phyloP scores from a whole-genome alignment of 2,888 invertebrate genomes.

The Urechis unicinctus region DNA sequence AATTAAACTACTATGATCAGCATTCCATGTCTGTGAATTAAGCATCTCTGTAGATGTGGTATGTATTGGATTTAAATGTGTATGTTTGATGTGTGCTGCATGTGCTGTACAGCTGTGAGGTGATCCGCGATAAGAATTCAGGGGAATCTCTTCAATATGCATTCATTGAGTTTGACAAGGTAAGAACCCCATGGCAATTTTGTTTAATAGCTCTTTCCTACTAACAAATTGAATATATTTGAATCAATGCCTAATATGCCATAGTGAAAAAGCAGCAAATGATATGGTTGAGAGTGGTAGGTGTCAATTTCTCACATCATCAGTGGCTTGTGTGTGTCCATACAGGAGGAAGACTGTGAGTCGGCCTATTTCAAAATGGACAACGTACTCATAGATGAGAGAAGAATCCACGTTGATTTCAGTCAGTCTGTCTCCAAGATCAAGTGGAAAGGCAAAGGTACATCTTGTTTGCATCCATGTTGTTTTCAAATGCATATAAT shows the following conservation, averaged over 20 bases:
- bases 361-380: conserved; percentile 99
- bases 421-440: conserved; percentile 93
- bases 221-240: too few relatives aligned
- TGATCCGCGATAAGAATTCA: conserved; percentile 85
- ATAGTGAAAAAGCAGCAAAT: too few relatives aligned
- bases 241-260: too few relatives aligned
- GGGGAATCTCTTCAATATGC: conserved; percentile 97
- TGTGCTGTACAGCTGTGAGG: conserved; percentile 70
- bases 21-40: too few relatives aligned
- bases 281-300: too few relatives aligned
- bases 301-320: too few relatives aligned
- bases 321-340: too few relatives aligned
- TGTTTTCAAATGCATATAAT: too few relatives aligned
- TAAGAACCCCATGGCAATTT: too few relatives aligned
- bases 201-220: too few relatives aligned
- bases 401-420: conserved; percentile 98
- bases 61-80: not conserved
- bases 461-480: too few relatives aligned
- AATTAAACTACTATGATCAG: not conserved
- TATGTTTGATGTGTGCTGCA: not conserved
- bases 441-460: conserved; percentile 18
- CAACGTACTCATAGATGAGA: conserved; percentile 96
- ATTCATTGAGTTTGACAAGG: conserved; percentile 92
- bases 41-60: not conserved
- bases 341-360: conserved; percentile 66